Evolutionary conservation across 2,113 vertebrate genomes (phyloP), one percentile per base, ranked within the genome.

Genomic region (Cyrtonyx montezumae): DNA sequence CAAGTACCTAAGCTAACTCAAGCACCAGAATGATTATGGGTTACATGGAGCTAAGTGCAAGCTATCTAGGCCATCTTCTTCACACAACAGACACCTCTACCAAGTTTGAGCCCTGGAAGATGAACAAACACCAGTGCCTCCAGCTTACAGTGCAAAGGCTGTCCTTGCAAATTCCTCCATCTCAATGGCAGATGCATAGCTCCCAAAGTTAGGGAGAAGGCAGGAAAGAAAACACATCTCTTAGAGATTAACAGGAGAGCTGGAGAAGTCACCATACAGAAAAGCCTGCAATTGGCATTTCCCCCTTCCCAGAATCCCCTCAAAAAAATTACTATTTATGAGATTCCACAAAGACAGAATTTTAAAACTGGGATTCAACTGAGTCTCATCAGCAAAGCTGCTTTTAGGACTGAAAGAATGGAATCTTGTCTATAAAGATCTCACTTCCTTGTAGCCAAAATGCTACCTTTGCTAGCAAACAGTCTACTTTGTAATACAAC

Each of bases 171-270:
- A 88, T 59, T 88, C 79, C 71, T 83, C 83, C 91, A 58, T 67
- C 71, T 34, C 30, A 67, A 66, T 40, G 65, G 91, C 79, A 85
- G 68, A 53, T 53, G 71, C 85, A 79, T 8, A 91, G 79, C 92
- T 91, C 92, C 91, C 85, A 58, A 62, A 1, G 15, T 28, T 2
- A 93, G 86, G 92, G 92, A 96, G 91, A 91, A 83, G 88, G 92
- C 73, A 89, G 63, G 84, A 95, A 87, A 89, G 74, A 74, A 95
- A 95, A 88, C 25, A 84, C 68, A 22, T 75, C 30, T 93, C 88
- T 58, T 7, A 62, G 85, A 90, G 59, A 85, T 53, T 22, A 90
- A 82, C 16, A 56, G 6, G 76, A 73, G 23, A 82, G 53, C 22
- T 79, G 37, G 32, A 84, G 56, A 88, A 87, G 51, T 79, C 20